Percentiles rank a stretch among this genome's conserved stretches.
Conservation (phyloP, 1,140 invertebrate genomes). For the Caenorhabditis tropicalis region DNA sequence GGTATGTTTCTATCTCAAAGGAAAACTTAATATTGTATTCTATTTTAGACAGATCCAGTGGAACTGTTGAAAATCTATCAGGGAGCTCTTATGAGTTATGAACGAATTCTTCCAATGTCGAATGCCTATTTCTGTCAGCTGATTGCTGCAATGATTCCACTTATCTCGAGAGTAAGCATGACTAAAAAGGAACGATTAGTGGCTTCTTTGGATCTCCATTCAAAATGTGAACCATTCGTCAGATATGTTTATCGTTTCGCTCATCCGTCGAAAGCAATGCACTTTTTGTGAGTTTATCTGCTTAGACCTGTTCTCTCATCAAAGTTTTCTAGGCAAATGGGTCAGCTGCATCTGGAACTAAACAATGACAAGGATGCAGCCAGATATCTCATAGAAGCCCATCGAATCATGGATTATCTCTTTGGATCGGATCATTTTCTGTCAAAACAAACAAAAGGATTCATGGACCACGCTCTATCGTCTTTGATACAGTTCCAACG, state of each 20-base stretch:
- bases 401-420: conserved; percentile 35
- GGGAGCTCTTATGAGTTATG: not conserved
- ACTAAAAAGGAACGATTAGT: not conserved
- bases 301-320: too few relatives aligned
- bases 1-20: not conserved
- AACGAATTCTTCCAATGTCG: conserved; percentile 18
- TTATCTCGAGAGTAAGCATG: not conserved
- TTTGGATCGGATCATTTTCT: conserved; percentile 25
- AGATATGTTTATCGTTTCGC: conserved; percentile 21
- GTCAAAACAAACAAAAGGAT: conserved; percentile 13
- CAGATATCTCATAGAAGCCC: conserved; percentile 8
- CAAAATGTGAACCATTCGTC: conserved; percentile 19
- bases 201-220: not conserved
- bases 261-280: conserved; percentile 19
- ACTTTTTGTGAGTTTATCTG: not conserved
- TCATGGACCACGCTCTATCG: conserved; percentile 19
- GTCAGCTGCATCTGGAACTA: not conserved
- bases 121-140: conserved; percentile 28
- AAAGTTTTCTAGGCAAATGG: conserved; percentile 6
- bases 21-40: not conserved
- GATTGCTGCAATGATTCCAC: conserved; percentile 5
- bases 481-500: conserved; percentile 23
- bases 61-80: conserved; percentile 19
- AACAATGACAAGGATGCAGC: conserved; percentile 2
- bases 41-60: not conserved